phyloP scores from a whole-genome alignment of 1,140 invertebrate genomes.

The Pseudomyrmex dendroicus region DNA sequence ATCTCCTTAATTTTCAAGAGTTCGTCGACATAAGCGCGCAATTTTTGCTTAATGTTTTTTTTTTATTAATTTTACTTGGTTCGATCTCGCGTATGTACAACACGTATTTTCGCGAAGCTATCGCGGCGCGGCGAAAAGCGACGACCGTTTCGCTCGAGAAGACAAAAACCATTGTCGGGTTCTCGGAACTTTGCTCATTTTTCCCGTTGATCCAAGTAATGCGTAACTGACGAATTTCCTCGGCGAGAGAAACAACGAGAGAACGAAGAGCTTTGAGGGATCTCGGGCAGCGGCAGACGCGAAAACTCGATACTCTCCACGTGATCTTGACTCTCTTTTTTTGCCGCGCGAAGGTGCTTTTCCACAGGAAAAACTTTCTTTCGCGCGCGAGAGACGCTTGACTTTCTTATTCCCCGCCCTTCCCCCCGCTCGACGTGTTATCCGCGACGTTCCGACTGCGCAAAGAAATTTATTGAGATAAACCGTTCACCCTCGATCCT shows the following conservation, averaged over 20 bases:
- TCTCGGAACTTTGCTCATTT: constrained; percentile 40
- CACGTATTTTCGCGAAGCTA: neutral
- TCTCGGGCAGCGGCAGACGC: constrained; percentile 42
- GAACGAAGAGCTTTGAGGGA: constrained; percentile 5
- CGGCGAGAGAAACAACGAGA: constrained; percentile 28
- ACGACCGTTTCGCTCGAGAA: constrained; percentile 11
- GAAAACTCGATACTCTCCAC: constrained; percentile 60
- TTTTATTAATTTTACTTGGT: neutral
- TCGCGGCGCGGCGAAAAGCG: neutral
- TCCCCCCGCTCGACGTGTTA: constrained; percentile 1
- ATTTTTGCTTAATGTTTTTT: neutral
- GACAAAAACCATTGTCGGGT: constrained; percentile 35
- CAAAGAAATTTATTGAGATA: constrained; percentile 53
- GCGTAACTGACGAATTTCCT: constrained; percentile 41
- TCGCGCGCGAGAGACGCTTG: constrained; percentile 43
- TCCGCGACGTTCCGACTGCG: constrained; percentile 20
- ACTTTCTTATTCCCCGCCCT: constrained; percentile 21
- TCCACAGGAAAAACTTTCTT: constrained; percentile 49
- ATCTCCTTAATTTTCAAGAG: neutral
- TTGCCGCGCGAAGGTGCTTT: constrained; percentile 50
- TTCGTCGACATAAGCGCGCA: too few relatives aligned
- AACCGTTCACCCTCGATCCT: neutral
- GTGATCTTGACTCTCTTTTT: constrained; percentile 57
- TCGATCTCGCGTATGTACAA: neutral
- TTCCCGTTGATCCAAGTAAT: constrained; percentile 38